phyloP scores from a whole-genome alignment of 2,888 invertebrate species.

The Cyclophora albipunctata region DNA sequence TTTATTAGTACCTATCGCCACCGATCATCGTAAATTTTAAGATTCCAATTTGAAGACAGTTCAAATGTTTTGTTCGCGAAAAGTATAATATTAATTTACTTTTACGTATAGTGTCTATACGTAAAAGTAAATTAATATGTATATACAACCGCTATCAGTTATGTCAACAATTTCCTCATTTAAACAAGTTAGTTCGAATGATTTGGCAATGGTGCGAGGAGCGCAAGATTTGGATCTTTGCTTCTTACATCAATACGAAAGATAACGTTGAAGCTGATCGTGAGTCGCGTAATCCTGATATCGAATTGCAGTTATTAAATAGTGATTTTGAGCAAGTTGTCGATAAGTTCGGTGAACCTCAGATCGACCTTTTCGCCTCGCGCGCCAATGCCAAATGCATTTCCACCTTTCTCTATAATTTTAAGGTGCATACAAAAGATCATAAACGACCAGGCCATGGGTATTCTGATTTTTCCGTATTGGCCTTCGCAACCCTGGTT shows the following conservation, averaged over 20 bases:
- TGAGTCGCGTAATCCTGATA: slow-evolving; percentile 6
- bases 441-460: slow-evolving; percentile 12
- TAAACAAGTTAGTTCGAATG: slow-evolving; percentile 5
- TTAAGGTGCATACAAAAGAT: slow-evolving; percentile 15
- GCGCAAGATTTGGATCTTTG: slow-evolving; percentile 7
- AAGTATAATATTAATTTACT: slow-evolving; percentile 3
- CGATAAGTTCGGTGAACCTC: slow-evolving; percentile 9
- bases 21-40: slow-evolving; percentile 11
- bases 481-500: slow-evolving; percentile 21
- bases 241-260: slow-evolving; percentile 5
- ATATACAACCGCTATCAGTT: slow-evolving; percentile 9
- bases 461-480: slow-evolving; percentile 15
- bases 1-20: slow-evolving; percentile 11
- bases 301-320: slow-evolving; percentile 4
- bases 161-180: slow-evolving; percentile 11
- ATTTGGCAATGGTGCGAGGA: slow-evolving; percentile 16
- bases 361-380: slow-evolving; percentile 19
- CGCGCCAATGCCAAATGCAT: slow-evolving; percentile 18
- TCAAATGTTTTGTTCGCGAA: slow-evolving; percentile 2
- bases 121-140: too few relatives aligned
- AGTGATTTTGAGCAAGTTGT: not conserved
- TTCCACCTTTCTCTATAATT: slow-evolving; percentile 17
- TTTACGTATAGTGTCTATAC: slow-evolving; percentile 6
- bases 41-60: slow-evolving; percentile 11
- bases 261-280: slow-evolving; percentile 5